Percentiles rank a stretch among this genome's conserved stretches.
Conservation (phyloP, 2,113 vertebrate species). For the Morone saxatilis region DNA sequence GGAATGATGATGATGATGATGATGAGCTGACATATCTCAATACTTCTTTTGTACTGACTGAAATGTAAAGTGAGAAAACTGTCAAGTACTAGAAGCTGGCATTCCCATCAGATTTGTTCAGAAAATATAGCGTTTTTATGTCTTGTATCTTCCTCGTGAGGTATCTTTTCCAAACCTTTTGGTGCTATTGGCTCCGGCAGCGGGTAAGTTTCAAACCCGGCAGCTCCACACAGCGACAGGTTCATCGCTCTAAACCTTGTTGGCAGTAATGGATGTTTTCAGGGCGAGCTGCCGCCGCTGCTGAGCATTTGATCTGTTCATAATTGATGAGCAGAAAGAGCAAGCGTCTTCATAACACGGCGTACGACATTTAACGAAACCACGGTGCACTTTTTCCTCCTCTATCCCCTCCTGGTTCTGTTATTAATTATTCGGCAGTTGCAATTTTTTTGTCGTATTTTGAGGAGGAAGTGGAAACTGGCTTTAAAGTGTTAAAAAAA, state of each 20-base stretch:
- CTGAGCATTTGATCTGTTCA: constrained; percentile 44
- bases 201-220: background rate
- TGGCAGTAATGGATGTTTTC: constrained; percentile 43
- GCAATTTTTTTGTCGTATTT: background rate
- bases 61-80: background rate
- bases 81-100: background rate
- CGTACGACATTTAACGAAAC: background rate
- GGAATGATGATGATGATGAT: no score
- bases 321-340: constrained; percentile 57
- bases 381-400: background rate
- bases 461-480: background rate
- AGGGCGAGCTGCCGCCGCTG: background rate
- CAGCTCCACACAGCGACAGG: background rate
- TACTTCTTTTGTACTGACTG: background rate
- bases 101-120: no score
- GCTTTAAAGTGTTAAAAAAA: background rate
- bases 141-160: no score
- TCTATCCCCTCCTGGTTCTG: background rate
- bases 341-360: constrained; percentile 7
- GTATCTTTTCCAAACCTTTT: no score
- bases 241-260: background rate
- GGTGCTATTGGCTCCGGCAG: background rate
- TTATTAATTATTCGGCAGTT: background rate
- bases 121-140: no score
- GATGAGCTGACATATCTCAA: background rate